Conservation (phyloP, 2,888 invertebrate genomes). For the Auanema freiburgensis region DNA sequence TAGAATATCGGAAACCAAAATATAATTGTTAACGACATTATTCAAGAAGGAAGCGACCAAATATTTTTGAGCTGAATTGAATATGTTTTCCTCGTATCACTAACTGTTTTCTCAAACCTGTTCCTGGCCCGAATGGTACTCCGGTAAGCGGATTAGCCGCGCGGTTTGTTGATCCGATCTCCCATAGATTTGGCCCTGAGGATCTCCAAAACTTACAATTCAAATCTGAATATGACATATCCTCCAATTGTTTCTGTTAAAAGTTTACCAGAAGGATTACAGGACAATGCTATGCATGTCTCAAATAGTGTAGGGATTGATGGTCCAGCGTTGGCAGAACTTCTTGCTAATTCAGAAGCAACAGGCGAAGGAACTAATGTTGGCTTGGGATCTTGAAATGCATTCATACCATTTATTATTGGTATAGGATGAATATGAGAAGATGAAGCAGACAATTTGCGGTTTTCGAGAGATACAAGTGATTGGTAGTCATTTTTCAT, state of each 20-base stretch:
- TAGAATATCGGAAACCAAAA: slow-evolving; percentile 39
- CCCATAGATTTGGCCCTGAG: slow-evolving; percentile 51
- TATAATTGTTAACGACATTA: slow-evolving; percentile 41
- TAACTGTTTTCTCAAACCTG: too few species aligned
- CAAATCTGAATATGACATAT: slow-evolving; percentile 24
- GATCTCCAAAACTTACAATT: slow-evolving; percentile 55
- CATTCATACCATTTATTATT: too few species aligned
- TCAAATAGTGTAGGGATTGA: slow-evolving; percentile 37
- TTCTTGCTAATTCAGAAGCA: neutral
- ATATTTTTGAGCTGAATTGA: slow-evolving; percentile 40
- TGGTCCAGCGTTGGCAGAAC: neutral
- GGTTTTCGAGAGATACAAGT: neutral
- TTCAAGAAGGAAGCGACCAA: slow-evolving; percentile 44
- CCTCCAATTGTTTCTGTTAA: neutral
- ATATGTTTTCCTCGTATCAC: too few species aligned
- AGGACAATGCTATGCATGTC: slow-evolving; percentile 43
- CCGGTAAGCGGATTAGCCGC: slow-evolving; percentile 46
- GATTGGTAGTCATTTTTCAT: neutral
- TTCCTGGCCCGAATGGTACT: slow-evolving; percentile 42
- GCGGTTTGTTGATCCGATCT: slow-evolving; percentile 46
- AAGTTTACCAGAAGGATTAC: slow-evolving; percentile 42
- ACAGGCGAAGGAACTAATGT: neutral
- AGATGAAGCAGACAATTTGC: too few species aligned
- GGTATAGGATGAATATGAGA: too few species aligned
- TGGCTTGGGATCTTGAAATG: neutral